Evolutionary conservation across 2,113 vertebrate genomes (phyloP), one percentile per base, ranked within the genome.

Genomic region (Balaeniceps rex): DNA sequence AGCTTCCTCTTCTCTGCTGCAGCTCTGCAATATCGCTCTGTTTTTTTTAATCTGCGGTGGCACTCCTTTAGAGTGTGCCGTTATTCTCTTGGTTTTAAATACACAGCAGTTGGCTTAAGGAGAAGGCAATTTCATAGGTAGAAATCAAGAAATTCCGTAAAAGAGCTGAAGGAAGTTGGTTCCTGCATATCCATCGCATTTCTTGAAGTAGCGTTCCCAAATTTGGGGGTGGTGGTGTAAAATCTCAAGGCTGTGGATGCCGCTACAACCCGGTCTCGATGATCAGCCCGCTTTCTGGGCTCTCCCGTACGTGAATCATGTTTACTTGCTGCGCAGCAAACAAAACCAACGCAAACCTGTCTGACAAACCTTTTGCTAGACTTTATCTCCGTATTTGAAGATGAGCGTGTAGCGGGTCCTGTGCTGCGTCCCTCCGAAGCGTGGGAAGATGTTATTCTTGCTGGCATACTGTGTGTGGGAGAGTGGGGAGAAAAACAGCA

Each of bases 381-480:
- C 75, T 25, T 55, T 21, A 2, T 21, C 54, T 36, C 63, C 16
- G 4, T 1, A 6, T 18, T 21, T 49, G 91, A 12, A 26, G 80
- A 4, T 0, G 75, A 38, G 77, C 0, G n/a, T 8, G 87, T 25
- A n/a, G 94, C 82, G 28, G 75, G 61, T 52, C 71, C 71, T 57
- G 82, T 2, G 83, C 84, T 10, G 46, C 12, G 70, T 34, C 84
- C 90, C 90, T 90, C 47, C 28, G 0, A 0, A 5, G 54, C 0
- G 75, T 74, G 78, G 90, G 93, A 87, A 66, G 93, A 29, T 94
- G 91, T 84, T 94, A 31, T 81, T 92, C 83, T 80, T 81, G 34
- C 72, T 66, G 83, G 6, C 94, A 87, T 90, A 72, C 75, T 92
- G 95, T 63, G 90, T 42, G 91, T 90, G 91, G 88, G 94, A 93